These are phyloP conservation scores for Athalia cordata DNA, from an alignment of 2,888 invertebrate genomes.

Conservation along the genomic window DNA sequence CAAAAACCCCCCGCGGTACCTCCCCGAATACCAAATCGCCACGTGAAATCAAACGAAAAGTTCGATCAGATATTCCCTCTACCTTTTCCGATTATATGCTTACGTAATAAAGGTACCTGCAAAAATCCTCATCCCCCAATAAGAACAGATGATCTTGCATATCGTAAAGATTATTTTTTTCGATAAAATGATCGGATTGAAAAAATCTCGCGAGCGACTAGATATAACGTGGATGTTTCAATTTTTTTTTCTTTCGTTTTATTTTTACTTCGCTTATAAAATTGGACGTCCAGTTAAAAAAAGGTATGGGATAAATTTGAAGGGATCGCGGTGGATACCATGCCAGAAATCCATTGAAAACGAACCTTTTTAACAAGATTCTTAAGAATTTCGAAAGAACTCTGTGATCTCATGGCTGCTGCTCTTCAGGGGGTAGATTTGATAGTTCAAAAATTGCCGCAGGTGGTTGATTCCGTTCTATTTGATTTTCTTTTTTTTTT, in stretches of 20 bases:
- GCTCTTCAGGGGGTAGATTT: constrained; percentile 42
- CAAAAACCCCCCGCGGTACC: constrained; percentile 56
- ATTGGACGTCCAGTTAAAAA: neutral
- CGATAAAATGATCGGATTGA: neutral
- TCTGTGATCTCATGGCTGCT: neutral
- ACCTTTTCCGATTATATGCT: neutral
- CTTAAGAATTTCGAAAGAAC: constrained; percentile 10
- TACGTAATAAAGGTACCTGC: constrained; percentile 3
- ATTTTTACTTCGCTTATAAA: neutral
- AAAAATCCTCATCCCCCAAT: constrained; percentile 2
- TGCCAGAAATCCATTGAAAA: constrained; percentile 3
- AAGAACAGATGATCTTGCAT: too few relatives aligned
- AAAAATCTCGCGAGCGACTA: neutral
- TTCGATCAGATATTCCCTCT: neutral
- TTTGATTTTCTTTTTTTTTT: constrained; percentile 41
- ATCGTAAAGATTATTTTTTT: too few relatives aligned
- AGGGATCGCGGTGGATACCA: too few relatives aligned
- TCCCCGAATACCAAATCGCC: constrained; percentile 49
- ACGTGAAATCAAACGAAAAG: constrained; percentile 32
- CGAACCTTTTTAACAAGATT: constrained; percentile 31
- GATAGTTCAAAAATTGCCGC: constrained; percentile 42
- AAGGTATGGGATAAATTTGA: too few relatives aligned
- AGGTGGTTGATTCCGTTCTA: constrained; percentile 42
- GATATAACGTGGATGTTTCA: neutral
- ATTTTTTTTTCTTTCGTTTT: neutral